These are phyloP conservation scores for Brachyhypopomus gauderio DNA, from an alignment of 2,113 vertebrate species.

Conservation along the genomic window DNA sequence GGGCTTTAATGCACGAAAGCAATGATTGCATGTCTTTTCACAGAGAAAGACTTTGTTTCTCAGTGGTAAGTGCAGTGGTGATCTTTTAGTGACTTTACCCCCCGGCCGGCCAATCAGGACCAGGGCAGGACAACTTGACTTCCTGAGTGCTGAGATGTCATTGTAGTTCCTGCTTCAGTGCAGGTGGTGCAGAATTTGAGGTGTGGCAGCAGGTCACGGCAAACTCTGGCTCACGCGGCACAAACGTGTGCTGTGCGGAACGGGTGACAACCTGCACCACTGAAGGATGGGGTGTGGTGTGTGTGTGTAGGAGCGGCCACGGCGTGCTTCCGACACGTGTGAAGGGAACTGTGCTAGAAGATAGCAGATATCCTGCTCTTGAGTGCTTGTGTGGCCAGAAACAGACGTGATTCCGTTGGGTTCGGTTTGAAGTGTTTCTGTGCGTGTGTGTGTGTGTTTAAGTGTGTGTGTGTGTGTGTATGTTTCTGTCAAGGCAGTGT, in stretches of 20 bases:
- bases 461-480: not conserved
- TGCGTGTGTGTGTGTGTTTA: not conserved
- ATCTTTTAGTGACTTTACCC: slow-evolving; percentile 61
- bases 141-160: slow-evolving; percentile 18
- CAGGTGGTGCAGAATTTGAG: not conserved
- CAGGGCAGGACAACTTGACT: slow-evolving; percentile 54
- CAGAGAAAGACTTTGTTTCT: slow-evolving; percentile 49
- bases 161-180: slow-evolving; percentile 24
- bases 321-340: too few relatives aligned
- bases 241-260: too few relatives aligned
- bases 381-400: not conserved
- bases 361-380: too few relatives aligned
- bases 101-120: not conserved
- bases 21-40: slow-evolving; percentile 64
- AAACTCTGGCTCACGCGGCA: too few relatives aligned
- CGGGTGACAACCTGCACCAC: too few relatives aligned
- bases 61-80: slow-evolving; percentile 51
- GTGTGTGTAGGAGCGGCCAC: too few relatives aligned
- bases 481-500: not conserved
- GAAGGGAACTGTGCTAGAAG: too few relatives aligned
- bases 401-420: not conserved
- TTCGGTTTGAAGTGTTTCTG: not conserved
- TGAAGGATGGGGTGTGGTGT: too few relatives aligned
- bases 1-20: slow-evolving; percentile 26
- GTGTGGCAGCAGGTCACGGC: not conserved